Percentiles rank a stretch among this genome's conserved stretches.
Evolutionary conservation across 1,140 invertebrate genomes (phyloP).

Genomic region (Sogatella furcifera): DNA sequence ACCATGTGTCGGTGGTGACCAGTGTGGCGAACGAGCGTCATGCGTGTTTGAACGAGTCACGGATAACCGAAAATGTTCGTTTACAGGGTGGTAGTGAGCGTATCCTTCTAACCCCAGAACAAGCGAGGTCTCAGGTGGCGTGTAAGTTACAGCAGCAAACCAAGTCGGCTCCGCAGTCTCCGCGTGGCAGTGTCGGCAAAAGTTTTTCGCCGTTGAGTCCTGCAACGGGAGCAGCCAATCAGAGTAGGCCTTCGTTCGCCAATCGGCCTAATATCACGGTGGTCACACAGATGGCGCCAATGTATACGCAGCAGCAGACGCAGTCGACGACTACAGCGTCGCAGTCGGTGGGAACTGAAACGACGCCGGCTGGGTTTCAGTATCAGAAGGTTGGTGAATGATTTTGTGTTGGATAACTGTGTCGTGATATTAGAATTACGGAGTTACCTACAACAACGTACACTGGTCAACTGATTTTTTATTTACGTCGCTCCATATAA

Average conservation of each 20-base stretch:
- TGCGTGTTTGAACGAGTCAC: neutral
- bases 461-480: too few species aligned
- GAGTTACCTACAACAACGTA: too few species aligned
- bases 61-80: too few species aligned
- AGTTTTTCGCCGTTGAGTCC: neutral
- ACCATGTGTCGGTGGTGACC: neutral
- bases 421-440: too few species aligned
- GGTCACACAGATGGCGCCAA: constrained; percentile 16
- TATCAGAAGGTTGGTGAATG: too few species aligned
- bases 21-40: too few species aligned
- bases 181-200: constrained; percentile 2
- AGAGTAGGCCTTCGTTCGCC: constrained; percentile 14
- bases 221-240: too few species aligned
- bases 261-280: constrained; percentile 27
- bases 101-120: neutral
- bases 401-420: too few species aligned
- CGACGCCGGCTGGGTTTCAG: constrained; percentile 1
- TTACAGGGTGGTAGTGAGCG: too few species aligned
- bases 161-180: constrained; percentile 7
- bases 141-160: neutral
- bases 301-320: neutral
- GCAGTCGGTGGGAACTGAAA: neutral
- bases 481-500: too few species aligned
- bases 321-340: constrained; percentile 3
- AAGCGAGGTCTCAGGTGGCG: neutral